phyloP scores from a whole-genome alignment of 2,797 vertebrate species.

The Periparus ater region DNA sequence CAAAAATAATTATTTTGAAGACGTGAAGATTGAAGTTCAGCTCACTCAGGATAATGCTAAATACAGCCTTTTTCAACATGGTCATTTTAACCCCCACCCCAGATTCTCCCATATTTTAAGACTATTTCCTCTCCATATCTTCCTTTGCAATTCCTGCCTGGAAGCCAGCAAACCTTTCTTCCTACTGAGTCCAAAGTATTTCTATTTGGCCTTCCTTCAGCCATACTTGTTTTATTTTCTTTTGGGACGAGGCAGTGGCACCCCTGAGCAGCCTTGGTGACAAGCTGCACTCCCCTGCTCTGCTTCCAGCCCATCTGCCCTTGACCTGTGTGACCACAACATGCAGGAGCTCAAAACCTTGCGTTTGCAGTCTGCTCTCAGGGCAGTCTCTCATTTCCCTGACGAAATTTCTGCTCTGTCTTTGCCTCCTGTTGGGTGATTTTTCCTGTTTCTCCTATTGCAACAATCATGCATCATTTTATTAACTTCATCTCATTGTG shows the following conservation, averaged over 20 bases:
- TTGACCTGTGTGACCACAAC: too few relatives aligned
- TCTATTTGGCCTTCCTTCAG: not conserved
- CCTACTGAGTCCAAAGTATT: not conserved
- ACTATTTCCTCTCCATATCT: not conserved
- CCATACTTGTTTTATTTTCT: not conserved
- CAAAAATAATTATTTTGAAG: not conserved
- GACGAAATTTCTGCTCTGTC: not conserved
- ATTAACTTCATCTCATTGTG: not conserved
- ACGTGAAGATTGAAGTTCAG: not conserved
- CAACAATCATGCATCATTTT: not conserved
- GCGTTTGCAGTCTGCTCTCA: not conserved
- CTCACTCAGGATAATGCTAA: not conserved
- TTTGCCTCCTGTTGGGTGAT: not conserved
- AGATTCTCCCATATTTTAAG: not conserved
- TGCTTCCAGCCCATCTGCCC: not conserved
- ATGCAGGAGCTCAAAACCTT: not conserved
- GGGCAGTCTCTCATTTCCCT: not conserved
- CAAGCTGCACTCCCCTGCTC: not conserved
- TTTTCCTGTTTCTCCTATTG: not conserved
- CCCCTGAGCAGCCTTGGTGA: not conserved
- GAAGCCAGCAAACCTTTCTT: not conserved
- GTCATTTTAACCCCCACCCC: accelerated
- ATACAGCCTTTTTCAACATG: not conserved
- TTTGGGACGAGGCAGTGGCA: not conserved
- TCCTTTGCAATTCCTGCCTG: not conserved